Conservation (phyloP, 2,113 vertebrate species). For the human region DNA sequence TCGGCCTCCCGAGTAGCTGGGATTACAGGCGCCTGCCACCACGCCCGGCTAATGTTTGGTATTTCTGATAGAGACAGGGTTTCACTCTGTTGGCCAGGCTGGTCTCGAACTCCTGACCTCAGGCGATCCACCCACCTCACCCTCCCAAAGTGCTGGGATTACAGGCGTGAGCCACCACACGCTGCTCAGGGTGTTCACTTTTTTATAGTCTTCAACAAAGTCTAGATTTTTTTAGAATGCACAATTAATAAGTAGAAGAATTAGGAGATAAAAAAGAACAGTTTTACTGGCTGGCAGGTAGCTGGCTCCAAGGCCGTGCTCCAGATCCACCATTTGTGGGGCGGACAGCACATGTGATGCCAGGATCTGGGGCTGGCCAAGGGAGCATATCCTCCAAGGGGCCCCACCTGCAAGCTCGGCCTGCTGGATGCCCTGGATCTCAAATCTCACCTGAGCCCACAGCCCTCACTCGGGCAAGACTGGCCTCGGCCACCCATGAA, state of each 20-base stretch:
- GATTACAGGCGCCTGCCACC: too few relatives aligned
- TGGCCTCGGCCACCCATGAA: neutral
- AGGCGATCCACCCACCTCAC: too few relatives aligned
- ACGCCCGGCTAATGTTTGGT: too few relatives aligned
- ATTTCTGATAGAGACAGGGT: too few relatives aligned
- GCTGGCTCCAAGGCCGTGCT: neutral
- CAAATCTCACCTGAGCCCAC: neutral
- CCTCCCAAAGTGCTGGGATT: too few relatives aligned
- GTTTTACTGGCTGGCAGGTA: neutral
- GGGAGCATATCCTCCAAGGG: neutral
- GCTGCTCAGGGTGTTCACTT: neutral
- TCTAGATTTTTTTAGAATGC: neutral
- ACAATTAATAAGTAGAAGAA: neutral
- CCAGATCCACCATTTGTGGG: neutral
- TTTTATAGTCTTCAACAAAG: neutral
- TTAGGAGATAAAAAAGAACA: neutral
- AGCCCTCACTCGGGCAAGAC: neutral
- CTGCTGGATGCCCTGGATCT: neutral
- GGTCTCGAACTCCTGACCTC: too few relatives aligned
- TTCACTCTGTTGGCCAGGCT: too few relatives aligned
- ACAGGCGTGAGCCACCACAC: too few relatives aligned
- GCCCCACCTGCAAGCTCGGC: too few relatives aligned
- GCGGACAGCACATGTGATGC: neutral
- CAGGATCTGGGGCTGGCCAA: neutral
- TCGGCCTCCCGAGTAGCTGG: too few relatives aligned